A percentile compares a stretch with the other conserved stretches of the same genome.
Evolutionary conservation across 2,888 invertebrate species (phyloP).

Genomic region (Chymomyza caudatula): DNA sequence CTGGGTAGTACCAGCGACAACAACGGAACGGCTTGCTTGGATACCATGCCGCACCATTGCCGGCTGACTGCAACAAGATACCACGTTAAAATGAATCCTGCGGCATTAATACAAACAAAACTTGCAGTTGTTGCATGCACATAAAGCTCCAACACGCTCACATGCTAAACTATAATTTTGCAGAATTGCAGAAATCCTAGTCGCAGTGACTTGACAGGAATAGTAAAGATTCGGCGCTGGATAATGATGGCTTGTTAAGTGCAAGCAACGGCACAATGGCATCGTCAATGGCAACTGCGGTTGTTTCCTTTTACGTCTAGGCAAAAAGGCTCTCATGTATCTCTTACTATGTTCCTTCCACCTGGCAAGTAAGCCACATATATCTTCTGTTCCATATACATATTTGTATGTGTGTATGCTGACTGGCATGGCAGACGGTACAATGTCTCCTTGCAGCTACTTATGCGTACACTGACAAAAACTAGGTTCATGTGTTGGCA

Average conservation of each 20-base stretch:
- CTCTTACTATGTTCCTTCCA: neutral
- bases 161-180: slow-evolving; percentile 42
- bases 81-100: slow-evolving; percentile 64
- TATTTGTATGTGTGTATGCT: too few species aligned
- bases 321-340: neutral
- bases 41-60: neutral
- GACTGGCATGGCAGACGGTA: too few species aligned
- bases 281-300: neutral
- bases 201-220: slow-evolving; percentile 16
- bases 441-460: too few species aligned
- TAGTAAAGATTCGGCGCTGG: slow-evolving; percentile 1
- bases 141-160: slow-evolving; percentile 20
- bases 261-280: neutral
- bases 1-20: too few species aligned
- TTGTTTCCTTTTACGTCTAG: neutral
- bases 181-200: slow-evolving; percentile 2
- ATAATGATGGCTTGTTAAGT: neutral
- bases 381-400: too few species aligned
- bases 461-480: too few species aligned
- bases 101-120: slow-evolving; percentile 64
- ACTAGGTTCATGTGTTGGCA: too few species aligned
- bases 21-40: slow-evolving; percentile 14
- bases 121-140: slow-evolving; percentile 52
- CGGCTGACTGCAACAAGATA: slow-evolving; percentile 54
- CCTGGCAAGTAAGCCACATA: neutral